Percentiles rank a stretch among this genome's conserved stretches.
Conservation (phyloP, 2,888 invertebrate species). For the Lissonota sp. region DNA sequence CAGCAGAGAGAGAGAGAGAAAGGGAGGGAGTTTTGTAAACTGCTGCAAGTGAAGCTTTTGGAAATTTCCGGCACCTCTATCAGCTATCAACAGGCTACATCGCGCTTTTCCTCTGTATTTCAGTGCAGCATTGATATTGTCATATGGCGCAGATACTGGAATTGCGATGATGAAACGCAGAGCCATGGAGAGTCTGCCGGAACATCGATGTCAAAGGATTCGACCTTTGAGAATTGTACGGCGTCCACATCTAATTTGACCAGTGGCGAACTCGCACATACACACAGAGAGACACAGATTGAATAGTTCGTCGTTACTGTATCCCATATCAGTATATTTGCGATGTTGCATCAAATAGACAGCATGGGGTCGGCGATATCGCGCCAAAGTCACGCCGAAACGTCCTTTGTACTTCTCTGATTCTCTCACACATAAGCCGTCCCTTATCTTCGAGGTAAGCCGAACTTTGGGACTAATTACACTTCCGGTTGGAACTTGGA, state of each 20-base stretch:
- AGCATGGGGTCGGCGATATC: neutral
- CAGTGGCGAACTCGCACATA: too few species aligned
- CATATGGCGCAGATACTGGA: slow-evolving; percentile 5
- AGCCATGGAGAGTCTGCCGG: slow-evolving; percentile 29
- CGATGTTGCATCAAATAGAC: neutral
- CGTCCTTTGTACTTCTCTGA: neutral
- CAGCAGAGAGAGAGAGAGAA: too few species aligned
- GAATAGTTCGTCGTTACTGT: too few species aligned
- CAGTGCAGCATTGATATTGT: neutral
- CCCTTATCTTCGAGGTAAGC: neutral
- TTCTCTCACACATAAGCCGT: neutral
- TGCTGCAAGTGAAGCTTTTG: too few species aligned
- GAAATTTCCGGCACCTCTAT: too few species aligned
- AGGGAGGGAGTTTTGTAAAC: too few species aligned
- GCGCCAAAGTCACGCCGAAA: neutral
- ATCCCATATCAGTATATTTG: neutral
- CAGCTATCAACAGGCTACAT: too few species aligned
- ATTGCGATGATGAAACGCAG: slow-evolving; percentile 12
- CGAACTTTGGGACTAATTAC: neutral
- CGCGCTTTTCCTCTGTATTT: neutral
- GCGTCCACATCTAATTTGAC: slow-evolving; percentile 2
- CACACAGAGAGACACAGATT: too few species aligned
- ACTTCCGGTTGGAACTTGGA: neutral
- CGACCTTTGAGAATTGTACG: slow-evolving; percentile 28
- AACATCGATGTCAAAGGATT: slow-evolving; percentile 51